A percentile compares a stretch with the other conserved stretches of the same genome.
Evolutionary conservation across 2,797 vertebrate species (phyloP).

Genomic region (Ispidina picta): DNA sequence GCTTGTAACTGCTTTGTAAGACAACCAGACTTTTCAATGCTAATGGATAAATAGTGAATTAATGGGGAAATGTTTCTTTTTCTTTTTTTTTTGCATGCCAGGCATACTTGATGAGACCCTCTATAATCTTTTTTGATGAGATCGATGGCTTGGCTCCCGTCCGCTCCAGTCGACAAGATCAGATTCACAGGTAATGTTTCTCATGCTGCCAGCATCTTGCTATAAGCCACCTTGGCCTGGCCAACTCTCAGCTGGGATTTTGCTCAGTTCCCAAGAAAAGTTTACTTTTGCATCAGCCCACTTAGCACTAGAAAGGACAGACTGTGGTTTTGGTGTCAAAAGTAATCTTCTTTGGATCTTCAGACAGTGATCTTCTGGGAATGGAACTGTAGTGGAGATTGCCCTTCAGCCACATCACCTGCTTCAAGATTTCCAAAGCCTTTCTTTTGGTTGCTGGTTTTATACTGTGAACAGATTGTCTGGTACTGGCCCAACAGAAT

Average conservation of each 20-base stretch:
- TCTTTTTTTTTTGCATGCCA: conserved; percentile 56
- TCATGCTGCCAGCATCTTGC: background rate
- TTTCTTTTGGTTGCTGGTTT: background rate
- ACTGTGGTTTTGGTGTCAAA: background rate
- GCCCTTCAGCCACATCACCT: background rate
- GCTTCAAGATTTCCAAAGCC: background rate
- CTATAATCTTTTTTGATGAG: conserved; percentile 99
- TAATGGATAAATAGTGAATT: background rate
- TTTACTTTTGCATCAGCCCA: background rate
- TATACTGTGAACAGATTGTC: background rate
- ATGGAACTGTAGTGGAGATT: background rate
- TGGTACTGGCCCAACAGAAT: background rate
- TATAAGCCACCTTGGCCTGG: background rate
- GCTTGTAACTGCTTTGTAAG: background rate
- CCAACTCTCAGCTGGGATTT: background rate
- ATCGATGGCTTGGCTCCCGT: conserved; percentile 99
- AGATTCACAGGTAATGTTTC: conserved; percentile 93
- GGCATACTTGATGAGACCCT: conserved; percentile 99
- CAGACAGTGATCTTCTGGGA: background rate
- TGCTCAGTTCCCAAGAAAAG: background rate
- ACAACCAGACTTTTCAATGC: background rate
- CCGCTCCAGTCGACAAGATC: conserved; percentile 98
- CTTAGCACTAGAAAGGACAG: background rate
- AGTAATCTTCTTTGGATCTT: background rate
- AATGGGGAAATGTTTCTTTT: background rate